Conservation (phyloP, 2,113 vertebrate species). For the Thamnophis sirtalis region DNA sequence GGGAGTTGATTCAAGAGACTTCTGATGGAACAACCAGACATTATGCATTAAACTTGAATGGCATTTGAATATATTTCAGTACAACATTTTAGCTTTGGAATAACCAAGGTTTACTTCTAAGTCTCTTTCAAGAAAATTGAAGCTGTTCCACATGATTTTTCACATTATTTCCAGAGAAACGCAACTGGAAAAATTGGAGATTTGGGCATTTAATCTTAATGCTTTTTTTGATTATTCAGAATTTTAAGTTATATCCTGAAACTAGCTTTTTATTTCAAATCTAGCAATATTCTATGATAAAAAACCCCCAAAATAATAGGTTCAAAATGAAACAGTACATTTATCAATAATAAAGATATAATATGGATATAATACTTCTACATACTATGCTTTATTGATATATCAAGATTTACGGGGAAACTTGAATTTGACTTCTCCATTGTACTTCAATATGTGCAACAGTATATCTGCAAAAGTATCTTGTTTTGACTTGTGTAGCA, state of each 20-base stretch:
- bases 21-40: slow-evolving; percentile 56
- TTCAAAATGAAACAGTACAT: slow-evolving; percentile 11
- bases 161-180: slow-evolving; percentile 53
- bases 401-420: not conserved
- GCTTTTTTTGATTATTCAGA: slow-evolving; percentile 42
- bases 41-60: slow-evolving; percentile 59
- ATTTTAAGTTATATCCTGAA: slow-evolving; percentile 13
- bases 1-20: slow-evolving; percentile 43
- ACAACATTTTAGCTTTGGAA: slow-evolving; percentile 43
- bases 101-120: slow-evolving; percentile 53
- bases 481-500: not conserved
- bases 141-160: slow-evolving; percentile 48
- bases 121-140: slow-evolving; percentile 55
- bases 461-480: not conserved
- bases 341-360: slow-evolving; percentile 4
- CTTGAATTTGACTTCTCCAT: not conserved
- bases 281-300: slow-evolving; percentile 16
- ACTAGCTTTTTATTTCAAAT: slow-evolving; percentile 42
- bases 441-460: not conserved
- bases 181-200: slow-evolving; percentile 34
- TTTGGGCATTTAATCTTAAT: slow-evolving; percentile 35
- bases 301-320: slow-evolving; percentile 13
- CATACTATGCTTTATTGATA: not conserved
- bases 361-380: slow-evolving; percentile 41
- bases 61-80: slow-evolving; percentile 56